phyloP scores from a whole-genome alignment of 1,140 invertebrate species.

The Thaumetopoea pityocampa region DNA sequence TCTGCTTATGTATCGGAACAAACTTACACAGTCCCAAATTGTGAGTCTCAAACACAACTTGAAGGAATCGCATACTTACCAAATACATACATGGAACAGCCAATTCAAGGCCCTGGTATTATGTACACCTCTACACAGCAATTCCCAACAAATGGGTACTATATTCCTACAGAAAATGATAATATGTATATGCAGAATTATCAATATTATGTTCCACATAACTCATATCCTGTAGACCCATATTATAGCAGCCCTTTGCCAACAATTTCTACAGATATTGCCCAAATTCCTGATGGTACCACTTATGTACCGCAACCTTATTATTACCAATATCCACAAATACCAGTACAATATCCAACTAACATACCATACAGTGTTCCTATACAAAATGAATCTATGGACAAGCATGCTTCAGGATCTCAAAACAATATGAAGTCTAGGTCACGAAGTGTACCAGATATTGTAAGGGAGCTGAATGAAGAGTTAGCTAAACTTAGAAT shows the following conservation, averaged over 20 bases:
- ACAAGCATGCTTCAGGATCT: slow-evolving; percentile 35
- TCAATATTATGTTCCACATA: slow-evolving; percentile 58
- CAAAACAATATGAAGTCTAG: slow-evolving; percentile 67
- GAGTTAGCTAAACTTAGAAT: slow-evolving; percentile 77
- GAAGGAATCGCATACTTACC: slow-evolving; percentile 49
- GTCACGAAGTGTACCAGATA: slow-evolving; percentile 82
- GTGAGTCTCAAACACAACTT: slow-evolving; percentile 55
- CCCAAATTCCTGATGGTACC: slow-evolving; percentile 37
- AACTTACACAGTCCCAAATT: slow-evolving; percentile 41
- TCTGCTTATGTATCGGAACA: slow-evolving; percentile 36
- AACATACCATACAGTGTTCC: slow-evolving; percentile 5
- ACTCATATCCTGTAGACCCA: slow-evolving; percentile 34
- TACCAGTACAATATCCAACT: slow-evolving; percentile 46
- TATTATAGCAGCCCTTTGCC: slow-evolving; percentile 46
- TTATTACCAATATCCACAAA: slow-evolving; percentile 52
- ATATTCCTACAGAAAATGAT: slow-evolving; percentile 45
- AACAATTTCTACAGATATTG: slow-evolving; percentile 32
- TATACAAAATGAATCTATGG: slow-evolving; percentile 45
- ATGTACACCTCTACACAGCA: slow-evolving; percentile 51
- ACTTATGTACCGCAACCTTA: slow-evolving; percentile 55
- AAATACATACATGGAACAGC: slow-evolving; percentile 51
- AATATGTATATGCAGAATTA: slow-evolving; percentile 60
- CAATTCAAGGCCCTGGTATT: slow-evolving; percentile 41
- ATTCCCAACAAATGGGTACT: slow-evolving; percentile 57
- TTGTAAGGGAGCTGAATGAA: slow-evolving; percentile 83